Percentiles rank a stretch among this genome's conserved stretches.
Evolutionary conservation across 1,140 invertebrate genomes (phyloP).

Genomic region (Pseudomyrmex flavicornis): DNA sequence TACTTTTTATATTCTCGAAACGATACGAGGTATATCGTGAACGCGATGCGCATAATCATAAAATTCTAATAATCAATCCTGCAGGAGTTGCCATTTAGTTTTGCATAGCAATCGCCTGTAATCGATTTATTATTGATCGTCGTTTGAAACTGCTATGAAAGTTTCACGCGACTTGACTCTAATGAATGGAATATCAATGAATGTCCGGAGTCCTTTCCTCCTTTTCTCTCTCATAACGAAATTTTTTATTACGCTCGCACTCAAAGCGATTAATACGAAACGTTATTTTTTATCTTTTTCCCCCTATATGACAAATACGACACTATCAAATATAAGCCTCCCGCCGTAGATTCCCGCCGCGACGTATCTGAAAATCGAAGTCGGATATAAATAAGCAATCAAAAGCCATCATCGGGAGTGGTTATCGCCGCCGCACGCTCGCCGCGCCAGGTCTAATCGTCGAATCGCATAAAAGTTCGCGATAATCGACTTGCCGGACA

Average conservation of each 20-base stretch:
- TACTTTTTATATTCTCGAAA: not conserved
- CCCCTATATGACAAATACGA: conserved; percentile 7
- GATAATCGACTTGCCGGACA: conserved; percentile 69
- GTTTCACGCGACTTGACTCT: not conserved
- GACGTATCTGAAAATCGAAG: conserved; percentile 1
- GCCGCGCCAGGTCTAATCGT: conserved; percentile 28
- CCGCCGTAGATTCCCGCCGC: not conserved
- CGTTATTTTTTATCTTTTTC: not conserved
- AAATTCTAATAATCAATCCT: conserved; percentile 37
- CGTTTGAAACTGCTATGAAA: not conserved
- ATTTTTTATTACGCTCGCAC: not conserved
- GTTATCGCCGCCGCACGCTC: conserved; percentile 15
- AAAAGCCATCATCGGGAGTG: conserved; percentile 7
- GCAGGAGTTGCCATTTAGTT: not conserved
- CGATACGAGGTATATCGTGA: not conserved
- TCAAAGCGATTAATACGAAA: not conserved
- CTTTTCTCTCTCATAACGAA: not conserved
- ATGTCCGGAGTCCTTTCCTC: not conserved
- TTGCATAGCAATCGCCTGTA: not conserved
- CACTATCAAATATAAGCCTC: conserved; percentile 3
- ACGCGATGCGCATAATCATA: conserved; percentile 24
- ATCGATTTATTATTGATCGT: conserved; percentile 11
- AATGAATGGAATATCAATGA: conserved; percentile 24
- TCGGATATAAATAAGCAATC: conserved; percentile 38
- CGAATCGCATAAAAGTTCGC: conserved; percentile 31